phyloP scores from a whole-genome alignment of 2,888 invertebrate species.

The Aleiodes alternator region DNA sequence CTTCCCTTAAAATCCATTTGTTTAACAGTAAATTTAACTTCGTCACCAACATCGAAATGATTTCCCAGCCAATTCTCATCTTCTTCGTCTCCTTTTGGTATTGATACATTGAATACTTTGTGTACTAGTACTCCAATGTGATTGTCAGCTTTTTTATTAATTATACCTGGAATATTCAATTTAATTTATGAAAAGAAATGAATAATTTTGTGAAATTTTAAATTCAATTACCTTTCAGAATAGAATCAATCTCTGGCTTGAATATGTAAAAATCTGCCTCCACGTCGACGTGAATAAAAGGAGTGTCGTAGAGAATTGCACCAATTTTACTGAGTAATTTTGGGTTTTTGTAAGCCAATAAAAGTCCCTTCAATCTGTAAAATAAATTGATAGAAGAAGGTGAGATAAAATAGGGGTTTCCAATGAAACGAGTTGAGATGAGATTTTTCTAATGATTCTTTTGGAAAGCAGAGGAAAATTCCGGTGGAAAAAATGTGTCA shows the following conservation, averaged over 20 bases:
- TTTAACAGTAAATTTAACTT: conserved; percentile 79
- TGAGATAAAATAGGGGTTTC: no score
- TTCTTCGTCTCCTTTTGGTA: conserved; percentile 77
- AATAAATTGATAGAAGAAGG: conserved; percentile 26
- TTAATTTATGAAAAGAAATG: neutral
- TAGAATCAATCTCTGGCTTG: conserved; percentile 80
- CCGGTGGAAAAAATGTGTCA: no score
- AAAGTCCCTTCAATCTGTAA: conserved; percentile 82
- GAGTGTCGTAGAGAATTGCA: conserved; percentile 80
- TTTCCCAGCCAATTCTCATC: conserved; percentile 79
- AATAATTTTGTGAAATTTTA: neutral
- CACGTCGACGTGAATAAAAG: conserved; percentile 81
- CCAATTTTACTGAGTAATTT: conserved; percentile 79
- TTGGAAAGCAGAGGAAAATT: neutral
- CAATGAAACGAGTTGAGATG: neutral
- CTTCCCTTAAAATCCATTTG: conserved; percentile 79
- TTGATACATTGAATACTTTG: conserved; percentile 83
- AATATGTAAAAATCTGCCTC: conserved; percentile 84
- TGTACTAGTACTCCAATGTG: conserved; percentile 84
- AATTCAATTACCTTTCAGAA: conserved; percentile 76
- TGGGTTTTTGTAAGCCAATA: conserved; percentile 82
- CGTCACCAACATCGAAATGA: conserved; percentile 78
- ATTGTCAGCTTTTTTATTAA: conserved; percentile 82
- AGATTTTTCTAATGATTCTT: conserved; percentile 7
- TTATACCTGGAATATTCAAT: conserved; percentile 74